phyloP scores from a whole-genome alignment of 2,888 invertebrate species.

The Cephus sareptanus region DNA sequence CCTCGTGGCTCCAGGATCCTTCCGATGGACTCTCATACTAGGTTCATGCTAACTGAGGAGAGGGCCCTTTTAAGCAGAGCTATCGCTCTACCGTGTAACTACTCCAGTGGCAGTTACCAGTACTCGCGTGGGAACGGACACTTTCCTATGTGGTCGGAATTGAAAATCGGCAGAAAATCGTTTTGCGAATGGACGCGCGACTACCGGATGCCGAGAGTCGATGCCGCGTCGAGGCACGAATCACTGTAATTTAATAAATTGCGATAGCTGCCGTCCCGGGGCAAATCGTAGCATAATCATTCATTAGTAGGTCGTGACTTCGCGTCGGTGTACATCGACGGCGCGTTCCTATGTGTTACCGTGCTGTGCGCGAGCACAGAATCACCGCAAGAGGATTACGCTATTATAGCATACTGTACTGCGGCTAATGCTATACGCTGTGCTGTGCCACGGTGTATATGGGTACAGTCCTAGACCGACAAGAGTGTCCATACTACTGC shows the following conservation, averaged over 20 bases:
- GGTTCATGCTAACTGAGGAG: background rate
- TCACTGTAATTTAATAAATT: slow-evolving; percentile 66
- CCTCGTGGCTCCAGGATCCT: background rate
- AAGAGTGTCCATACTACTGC: background rate
- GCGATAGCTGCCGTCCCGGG: slow-evolving; percentile 62
- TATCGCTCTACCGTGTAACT: background rate
- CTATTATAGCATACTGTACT: background rate
- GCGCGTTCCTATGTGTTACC: slow-evolving; percentile 1
- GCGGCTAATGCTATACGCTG: slow-evolving; percentile 8
- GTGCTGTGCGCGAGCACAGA: background rate
- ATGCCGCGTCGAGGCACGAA: slow-evolving; percentile 49
- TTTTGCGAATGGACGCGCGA: slow-evolving; percentile 21
- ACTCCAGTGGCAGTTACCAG: background rate
- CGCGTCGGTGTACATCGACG: slow-evolving; percentile 39
- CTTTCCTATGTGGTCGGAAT: background rate
- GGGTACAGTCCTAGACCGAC: background rate
- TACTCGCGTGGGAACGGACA: background rate
- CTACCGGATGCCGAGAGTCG: slow-evolving; percentile 32
- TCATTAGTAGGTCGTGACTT: slow-evolving; percentile 66
- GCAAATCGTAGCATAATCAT: slow-evolving; percentile 65
- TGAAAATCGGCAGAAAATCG: slow-evolving; percentile 18
- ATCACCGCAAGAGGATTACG: background rate
- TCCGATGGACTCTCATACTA: background rate
- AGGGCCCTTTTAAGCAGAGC: background rate
- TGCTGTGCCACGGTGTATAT: background rate